Percentiles rank a stretch among this genome's conserved stretches.
Conservation (phyloP, 2,888 invertebrate genomes). For the Panzeria rudis region DNA sequence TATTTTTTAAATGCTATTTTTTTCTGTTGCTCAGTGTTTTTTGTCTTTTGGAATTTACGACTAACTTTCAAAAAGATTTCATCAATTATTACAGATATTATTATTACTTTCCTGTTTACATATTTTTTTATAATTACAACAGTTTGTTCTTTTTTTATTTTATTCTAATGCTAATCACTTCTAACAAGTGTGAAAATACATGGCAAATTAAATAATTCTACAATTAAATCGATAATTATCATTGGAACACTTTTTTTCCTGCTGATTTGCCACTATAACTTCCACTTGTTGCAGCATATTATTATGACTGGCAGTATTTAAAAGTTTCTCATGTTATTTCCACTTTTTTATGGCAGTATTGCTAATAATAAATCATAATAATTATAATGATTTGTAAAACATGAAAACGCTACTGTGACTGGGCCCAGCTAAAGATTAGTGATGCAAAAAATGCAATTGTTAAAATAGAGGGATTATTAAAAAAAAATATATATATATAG, state of each 20-base stretch:
- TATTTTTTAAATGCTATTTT: too few relatives aligned
- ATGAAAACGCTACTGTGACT: constrained; percentile 37
- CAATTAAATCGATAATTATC: constrained; percentile 67
- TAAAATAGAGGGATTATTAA: background rate
- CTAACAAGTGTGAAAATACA: constrained; percentile 71
- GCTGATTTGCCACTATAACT: background rate
- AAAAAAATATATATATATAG: background rate
- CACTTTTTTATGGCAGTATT: constrained; percentile 36
- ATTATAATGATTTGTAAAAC: constrained; percentile 64
- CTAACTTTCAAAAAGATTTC: background rate
- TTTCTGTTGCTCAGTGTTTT: too few relatives aligned
- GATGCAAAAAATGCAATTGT: background rate
- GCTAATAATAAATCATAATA: constrained; percentile 68
- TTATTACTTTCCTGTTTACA: constrained; percentile 1
- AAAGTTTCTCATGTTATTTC: constrained; percentile 33
- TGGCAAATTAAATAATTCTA: constrained; percentile 67
- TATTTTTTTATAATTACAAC: constrained; percentile 39
- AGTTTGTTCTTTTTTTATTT: constrained; percentile 19
- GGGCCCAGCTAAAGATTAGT: constrained; percentile 5
- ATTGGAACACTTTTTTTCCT: constrained; percentile 32
- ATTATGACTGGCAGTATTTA: constrained; percentile 36
- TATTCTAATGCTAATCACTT: constrained; percentile 58
- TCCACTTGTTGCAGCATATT: background rate
- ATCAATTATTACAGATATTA: background rate
- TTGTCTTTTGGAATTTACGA: background rate